Evolutionary conservation across 2,797 vertebrate genomes (phyloP).

Genomic region (Hafferia zeledoni): DNA sequence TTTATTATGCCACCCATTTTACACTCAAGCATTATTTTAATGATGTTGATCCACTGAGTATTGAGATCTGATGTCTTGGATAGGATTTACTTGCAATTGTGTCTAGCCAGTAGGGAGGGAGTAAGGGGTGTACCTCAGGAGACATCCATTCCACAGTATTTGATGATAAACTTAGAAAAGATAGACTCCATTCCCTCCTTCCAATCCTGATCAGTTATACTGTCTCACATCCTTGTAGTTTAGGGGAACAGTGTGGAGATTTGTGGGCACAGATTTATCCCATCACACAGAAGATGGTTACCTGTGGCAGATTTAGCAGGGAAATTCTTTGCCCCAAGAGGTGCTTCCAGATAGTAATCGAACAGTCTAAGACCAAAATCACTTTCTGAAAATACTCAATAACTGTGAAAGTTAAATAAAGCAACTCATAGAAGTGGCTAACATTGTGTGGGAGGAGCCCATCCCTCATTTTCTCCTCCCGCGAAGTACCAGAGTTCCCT

Average conservation of each 20-base stretch:
- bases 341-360: not conserved
- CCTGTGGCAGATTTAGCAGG: not conserved
- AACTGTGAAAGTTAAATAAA: not conserved
- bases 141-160: not conserved
- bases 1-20: not conserved
- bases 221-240: not conserved
- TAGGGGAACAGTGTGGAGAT: not conserved
- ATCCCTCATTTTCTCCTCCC: not conserved
- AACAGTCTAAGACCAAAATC: not conserved
- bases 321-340: not conserved
- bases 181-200: not conserved
- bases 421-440: not conserved
- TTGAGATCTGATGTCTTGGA: not conserved
- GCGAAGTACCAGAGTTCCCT: not conserved
- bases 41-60: not conserved
- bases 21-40: not conserved
- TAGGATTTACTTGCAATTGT: not conserved
- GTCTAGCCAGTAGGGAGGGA: not conserved
- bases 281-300: not conserved
- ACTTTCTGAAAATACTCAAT: not conserved
- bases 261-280: not conserved
- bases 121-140: not conserved
- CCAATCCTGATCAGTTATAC: not conserved
- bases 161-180: not conserved
- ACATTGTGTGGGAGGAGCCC: not conserved